Conservation (phyloP, 2,113 vertebrate species). For the Cheirogaleus medius region DNA sequence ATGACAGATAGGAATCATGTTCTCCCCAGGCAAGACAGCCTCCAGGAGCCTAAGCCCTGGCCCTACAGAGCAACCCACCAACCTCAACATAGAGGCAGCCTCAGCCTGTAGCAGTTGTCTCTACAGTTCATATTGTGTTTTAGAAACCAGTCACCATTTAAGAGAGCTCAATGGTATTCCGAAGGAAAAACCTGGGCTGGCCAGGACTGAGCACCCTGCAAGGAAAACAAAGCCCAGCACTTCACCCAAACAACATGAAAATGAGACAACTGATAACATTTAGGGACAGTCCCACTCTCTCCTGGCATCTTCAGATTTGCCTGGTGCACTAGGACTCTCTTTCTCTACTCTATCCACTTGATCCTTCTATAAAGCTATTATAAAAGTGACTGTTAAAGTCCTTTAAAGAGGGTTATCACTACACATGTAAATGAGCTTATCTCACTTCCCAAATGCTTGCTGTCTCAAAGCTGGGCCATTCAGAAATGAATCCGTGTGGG, state of each 20-base stretch:
- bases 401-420: constrained; percentile 50
- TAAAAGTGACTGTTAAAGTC: neutral
- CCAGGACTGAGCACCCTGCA: neutral
- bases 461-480: neutral
- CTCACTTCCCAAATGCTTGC: constrained; percentile 17
- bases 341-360: neutral
- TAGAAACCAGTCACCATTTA: neutral
- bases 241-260: neutral
- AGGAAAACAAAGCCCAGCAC: neutral
- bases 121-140: neutral
- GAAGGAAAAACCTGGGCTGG: neutral
- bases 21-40: neutral
- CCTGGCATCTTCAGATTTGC: neutral
- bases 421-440: constrained; percentile 50
- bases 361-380: neutral
- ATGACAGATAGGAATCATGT: no score
- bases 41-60: neutral
- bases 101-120: no score
- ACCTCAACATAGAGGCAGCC: neutral
- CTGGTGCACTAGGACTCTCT: neutral
- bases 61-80: neutral
- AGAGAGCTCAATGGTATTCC: neutral
- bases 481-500: neutral
- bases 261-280: neutral
- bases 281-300: neutral